A percentile compares a stretch with the other conserved stretches of the same genome.
Conservation (phyloP, 2,797 vertebrate genomes). For the Sebastes nivosus region DNA sequence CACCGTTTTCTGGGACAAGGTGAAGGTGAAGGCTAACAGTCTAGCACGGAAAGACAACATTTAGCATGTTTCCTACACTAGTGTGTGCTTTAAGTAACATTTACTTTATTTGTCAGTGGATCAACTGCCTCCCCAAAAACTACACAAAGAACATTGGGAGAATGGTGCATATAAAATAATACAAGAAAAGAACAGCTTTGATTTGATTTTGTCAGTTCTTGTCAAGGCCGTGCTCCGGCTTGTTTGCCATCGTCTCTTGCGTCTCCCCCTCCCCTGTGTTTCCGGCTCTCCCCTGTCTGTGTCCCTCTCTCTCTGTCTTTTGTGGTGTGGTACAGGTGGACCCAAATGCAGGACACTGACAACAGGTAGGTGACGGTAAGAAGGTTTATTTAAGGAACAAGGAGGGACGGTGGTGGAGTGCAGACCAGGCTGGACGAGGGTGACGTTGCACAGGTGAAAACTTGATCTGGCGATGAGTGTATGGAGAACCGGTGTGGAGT, state of each 20-base stretch:
- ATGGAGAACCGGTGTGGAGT: neutral
- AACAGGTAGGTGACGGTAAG: neutral
- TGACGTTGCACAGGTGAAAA: neutral
- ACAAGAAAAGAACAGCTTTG: neutral
- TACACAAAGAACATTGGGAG: neutral
- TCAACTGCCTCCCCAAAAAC: too few relatives aligned
- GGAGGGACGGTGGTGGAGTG: neutral
- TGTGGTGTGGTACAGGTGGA: neutral
- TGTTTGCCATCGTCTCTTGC: neutral
- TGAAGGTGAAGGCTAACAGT: too few relatives aligned
- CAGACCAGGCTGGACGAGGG: neutral
- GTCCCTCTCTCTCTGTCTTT: neutral
- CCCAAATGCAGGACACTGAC: neutral
- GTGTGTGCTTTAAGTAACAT: too few relatives aligned
- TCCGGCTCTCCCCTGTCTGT: neutral
- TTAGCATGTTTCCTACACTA: too few relatives aligned
- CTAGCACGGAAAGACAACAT: too few relatives aligned
- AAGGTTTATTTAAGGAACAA: neutral
- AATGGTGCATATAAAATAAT: neutral
- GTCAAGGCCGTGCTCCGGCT: neutral
- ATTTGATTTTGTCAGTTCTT: neutral
- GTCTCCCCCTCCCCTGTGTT: neutral
- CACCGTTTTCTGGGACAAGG: too few relatives aligned
- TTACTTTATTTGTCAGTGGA: too few relatives aligned
- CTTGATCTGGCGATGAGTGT: neutral